A percentile compares a stretch with the other conserved stretches of the same genome.
These are phyloP conservation scores for Clitarchus hookeri DNA, from an alignment of 2,888 invertebrate species.

Conservation along the genomic window DNA sequence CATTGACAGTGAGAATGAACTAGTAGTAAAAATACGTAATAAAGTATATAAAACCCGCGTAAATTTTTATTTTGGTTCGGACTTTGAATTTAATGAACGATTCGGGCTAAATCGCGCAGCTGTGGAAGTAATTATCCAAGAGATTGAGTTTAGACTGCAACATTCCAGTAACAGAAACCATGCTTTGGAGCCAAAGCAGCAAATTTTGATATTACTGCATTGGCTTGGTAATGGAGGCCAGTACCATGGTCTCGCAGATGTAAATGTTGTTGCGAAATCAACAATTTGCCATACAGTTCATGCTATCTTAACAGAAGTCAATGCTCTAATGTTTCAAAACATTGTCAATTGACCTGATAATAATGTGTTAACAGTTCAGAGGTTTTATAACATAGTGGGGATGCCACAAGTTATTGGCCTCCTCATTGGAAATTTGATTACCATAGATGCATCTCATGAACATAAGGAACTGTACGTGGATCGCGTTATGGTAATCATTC, in stretches of 20 bases:
- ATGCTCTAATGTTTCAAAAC: too few species aligned
- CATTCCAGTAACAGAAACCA: background rate
- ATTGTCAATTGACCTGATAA: too few species aligned
- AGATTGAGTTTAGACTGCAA: background rate
- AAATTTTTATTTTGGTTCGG: slow-evolving; percentile 1
- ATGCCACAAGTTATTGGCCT: slow-evolving; percentile 23
- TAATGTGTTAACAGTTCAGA: too few species aligned
- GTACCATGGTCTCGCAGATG: slow-evolving; percentile 16
- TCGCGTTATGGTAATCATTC: slow-evolving; percentile 12
- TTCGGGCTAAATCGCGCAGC: background rate
- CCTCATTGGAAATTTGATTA: background rate
- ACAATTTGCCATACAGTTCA: background rate
- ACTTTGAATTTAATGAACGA: background rate
- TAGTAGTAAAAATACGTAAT: background rate
- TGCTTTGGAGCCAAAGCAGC: background rate
- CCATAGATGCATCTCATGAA: background rate
- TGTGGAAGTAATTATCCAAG: slow-evolving; percentile 10
- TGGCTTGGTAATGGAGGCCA: slow-evolving; percentile 15
- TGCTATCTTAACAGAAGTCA: background rate
- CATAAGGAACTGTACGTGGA: slow-evolving; percentile 16
- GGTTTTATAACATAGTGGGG: too few species aligned
- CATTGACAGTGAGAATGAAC: slow-evolving; percentile 1
- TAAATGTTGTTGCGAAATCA: background rate
- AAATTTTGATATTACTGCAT: background rate
- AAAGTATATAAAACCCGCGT: background rate